Evolutionary conservation across 2,797 vertebrate genomes (phyloP).

Genomic region (Tangara arthus): DNA sequence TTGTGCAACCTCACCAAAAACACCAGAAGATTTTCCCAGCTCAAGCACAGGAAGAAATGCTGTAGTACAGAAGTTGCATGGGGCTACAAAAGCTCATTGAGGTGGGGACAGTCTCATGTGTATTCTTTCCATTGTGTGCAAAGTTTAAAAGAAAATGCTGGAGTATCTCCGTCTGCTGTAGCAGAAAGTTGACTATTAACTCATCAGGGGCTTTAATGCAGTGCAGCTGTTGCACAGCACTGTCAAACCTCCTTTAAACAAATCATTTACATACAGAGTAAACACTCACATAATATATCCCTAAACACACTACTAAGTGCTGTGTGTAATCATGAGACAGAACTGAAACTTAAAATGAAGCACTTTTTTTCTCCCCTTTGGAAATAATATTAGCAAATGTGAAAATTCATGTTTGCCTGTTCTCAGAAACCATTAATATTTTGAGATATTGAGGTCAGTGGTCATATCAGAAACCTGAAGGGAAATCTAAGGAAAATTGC

Average conservation of each 20-base stretch:
- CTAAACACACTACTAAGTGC: neutral
- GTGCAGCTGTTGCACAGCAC: neutral
- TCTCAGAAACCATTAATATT: conserved; percentile 27
- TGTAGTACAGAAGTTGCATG: neutral
- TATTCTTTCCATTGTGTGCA: neutral
- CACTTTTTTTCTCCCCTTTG: neutral
- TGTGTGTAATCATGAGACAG: neutral
- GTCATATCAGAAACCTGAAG: conserved; percentile 37
- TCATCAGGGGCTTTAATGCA: neutral
- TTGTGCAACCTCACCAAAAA: neutral
- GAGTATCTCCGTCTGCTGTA: neutral
- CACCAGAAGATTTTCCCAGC: neutral
- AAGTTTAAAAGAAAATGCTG: neutral
- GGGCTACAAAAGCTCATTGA: neutral
- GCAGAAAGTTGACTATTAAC: neutral
- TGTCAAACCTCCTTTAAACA: neutral
- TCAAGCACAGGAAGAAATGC: neutral
- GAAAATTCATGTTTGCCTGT: conserved; percentile 11
- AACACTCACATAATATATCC: neutral
- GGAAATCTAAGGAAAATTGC: conserved; percentile 54
- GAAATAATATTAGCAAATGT: conserved; percentile 1
- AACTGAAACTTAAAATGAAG: neutral
- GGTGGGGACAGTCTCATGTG: neutral
- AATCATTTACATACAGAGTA: neutral
- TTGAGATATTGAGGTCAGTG: conserved; percentile 39